Conservation (phyloP, 2,888 invertebrate genomes). For the Macaria notata region DNA sequence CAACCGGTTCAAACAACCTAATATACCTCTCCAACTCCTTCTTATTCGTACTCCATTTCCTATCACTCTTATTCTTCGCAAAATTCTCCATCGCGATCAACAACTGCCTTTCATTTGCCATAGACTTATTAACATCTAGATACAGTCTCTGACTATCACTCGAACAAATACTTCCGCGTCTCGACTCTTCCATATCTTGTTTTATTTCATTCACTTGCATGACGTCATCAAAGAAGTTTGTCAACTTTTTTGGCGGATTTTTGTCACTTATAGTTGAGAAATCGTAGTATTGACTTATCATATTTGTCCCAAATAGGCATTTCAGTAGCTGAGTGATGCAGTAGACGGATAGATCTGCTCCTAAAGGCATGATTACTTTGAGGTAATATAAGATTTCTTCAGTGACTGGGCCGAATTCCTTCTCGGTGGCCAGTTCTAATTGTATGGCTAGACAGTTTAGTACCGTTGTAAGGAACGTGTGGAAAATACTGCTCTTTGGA, state of each 20-base stretch:
- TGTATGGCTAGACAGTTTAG: constrained; percentile 86
- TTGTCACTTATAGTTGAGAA: constrained; percentile 61
- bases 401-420: constrained; percentile 87
- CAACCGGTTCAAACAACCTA: constrained; percentile 96
- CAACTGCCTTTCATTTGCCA: constrained; percentile 62
- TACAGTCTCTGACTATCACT: constrained; percentile 62
- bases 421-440: constrained; percentile 85
- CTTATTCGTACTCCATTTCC: constrained; percentile 76
- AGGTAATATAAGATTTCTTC: constrained; percentile 92
- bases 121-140: constrained; percentile 59
- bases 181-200: constrained; percentile 43
- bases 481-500: constrained; percentile 88
- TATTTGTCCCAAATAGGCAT: constrained; percentile 89
- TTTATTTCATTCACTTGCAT: constrained; percentile 54
- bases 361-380: constrained; percentile 86
- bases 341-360: constrained; percentile 86
- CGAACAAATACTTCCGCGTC: constrained; percentile 59
- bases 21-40: constrained; percentile 88
- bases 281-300: constrained; percentile 75
- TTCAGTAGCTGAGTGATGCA: constrained; percentile 90
- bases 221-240: constrained; percentile 59
- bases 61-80: constrained; percentile 68
- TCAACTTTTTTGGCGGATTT: constrained; percentile 21
- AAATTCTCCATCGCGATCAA: constrained; percentile 73
- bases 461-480: constrained; percentile 84